phyloP scores from a whole-genome alignment of 2,888 invertebrate genomes.

The Parascotia fuliginaria region DNA sequence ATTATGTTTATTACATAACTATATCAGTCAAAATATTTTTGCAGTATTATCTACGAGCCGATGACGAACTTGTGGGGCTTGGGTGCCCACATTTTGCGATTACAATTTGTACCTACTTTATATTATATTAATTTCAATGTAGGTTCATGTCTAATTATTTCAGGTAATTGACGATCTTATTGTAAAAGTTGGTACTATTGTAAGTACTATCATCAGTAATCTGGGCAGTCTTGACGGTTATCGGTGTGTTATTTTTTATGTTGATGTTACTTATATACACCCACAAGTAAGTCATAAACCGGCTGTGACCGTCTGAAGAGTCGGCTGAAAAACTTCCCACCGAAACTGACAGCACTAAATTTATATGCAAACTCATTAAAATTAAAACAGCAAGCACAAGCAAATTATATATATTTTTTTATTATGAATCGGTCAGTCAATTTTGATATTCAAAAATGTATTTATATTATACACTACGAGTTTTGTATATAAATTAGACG shows the following conservation, averaged over 20 bases:
- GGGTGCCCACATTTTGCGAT: slow-evolving; percentile 27
- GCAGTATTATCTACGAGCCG: slow-evolving; percentile 69
- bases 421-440: slow-evolving; percentile 59
- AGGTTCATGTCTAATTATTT: slow-evolving; percentile 10
- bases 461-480: slow-evolving; percentile 34
- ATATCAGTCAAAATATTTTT: slow-evolving; percentile 84
- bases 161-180: slow-evolving; percentile 37
- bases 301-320: slow-evolving; percentile 43
- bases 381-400: slow-evolving; percentile 63
- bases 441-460: slow-evolving; percentile 47
- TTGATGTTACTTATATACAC: slow-evolving; percentile 10
- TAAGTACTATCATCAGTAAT: background rate
- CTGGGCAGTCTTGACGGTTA: no score
- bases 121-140: background rate
- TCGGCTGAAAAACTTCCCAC: slow-evolving; percentile 30
- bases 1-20: slow-evolving; percentile 75
- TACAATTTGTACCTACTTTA: background rate
- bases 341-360: slow-evolving; percentile 47
- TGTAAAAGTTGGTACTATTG: slow-evolving; percentile 2
- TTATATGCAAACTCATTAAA: slow-evolving; percentile 49
- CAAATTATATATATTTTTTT: slow-evolving; percentile 56
- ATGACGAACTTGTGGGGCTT: slow-evolving; percentile 43
- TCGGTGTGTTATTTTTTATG: background rate
- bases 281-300: slow-evolving; percentile 42
- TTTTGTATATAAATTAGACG: slow-evolving; percentile 32